Conservation (phyloP, 2,113 vertebrate species). For the Pseudonaja textilis region DNA sequence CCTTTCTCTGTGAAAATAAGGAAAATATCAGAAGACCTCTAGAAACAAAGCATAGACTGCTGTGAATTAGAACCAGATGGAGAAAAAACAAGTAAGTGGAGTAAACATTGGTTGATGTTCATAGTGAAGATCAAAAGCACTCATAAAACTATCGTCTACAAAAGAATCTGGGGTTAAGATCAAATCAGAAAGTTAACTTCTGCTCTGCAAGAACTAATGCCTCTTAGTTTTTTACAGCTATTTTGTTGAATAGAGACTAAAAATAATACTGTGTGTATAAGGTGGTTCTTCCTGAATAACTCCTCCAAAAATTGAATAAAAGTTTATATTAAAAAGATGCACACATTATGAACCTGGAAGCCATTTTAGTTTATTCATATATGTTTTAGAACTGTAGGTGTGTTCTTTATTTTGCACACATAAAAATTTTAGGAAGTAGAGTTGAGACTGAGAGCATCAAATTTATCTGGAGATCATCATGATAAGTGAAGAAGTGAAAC, state of each 20-base stretch:
- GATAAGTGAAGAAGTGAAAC: neutral
- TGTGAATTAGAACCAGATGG: conserved; percentile 62
- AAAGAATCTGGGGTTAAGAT: conserved; percentile 42
- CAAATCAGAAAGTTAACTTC: conserved; percentile 18
- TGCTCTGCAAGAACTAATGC: conserved; percentile 11
- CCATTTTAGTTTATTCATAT: neutral
- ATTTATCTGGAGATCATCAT: neutral
- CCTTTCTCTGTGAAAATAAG: conserved; percentile 44
- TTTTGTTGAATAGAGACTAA: neutral
- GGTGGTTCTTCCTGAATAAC: neutral
- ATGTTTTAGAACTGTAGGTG: neutral
- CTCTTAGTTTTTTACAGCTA: conserved; percentile 30
- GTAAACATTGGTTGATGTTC: conserved; percentile 49
- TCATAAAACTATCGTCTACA: conserved; percentile 50
- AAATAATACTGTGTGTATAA: neutral
- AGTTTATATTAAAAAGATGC: neutral
- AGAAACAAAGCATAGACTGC: conserved; percentile 54
- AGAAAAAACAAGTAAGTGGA: conserved; percentile 40
- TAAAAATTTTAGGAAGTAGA: neutral
- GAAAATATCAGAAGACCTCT: conserved; percentile 44
- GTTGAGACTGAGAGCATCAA: neutral
- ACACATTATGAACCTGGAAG: neutral
- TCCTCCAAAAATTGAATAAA: neutral
- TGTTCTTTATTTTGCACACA: neutral
- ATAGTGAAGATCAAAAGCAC: conserved; percentile 56